phyloP scores from a whole-genome alignment of 2,797 vertebrate species.

The Kryptolebias ocellatus region DNA sequence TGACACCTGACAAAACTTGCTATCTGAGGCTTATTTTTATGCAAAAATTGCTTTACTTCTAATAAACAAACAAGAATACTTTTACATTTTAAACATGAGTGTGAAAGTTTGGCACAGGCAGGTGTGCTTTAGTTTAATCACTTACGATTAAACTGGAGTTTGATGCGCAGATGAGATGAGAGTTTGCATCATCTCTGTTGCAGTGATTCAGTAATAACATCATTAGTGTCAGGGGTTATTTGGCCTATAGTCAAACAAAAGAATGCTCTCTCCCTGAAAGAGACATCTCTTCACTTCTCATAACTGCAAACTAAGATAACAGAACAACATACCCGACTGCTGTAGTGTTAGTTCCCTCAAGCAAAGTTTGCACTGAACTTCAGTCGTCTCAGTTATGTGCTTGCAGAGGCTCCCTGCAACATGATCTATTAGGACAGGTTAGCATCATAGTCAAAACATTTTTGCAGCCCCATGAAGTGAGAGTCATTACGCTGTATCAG shows the following conservation, averaged over 20 bases:
- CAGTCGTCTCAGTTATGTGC: constrained; percentile 45
- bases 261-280: constrained; percentile 29
- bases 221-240: constrained; percentile 60
- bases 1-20: background rate
- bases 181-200: constrained; percentile 38
- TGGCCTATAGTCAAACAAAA: constrained; percentile 49
- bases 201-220: constrained; percentile 36
- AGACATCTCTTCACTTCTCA: constrained; percentile 38
- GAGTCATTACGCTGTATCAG: constrained; percentile 40
- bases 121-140: constrained; percentile 7
- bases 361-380: constrained; percentile 63
- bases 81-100: no score
- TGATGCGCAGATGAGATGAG: constrained; percentile 2
- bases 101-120: background rate
- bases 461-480: constrained; percentile 45
- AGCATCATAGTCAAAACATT: constrained; percentile 61
- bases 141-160: constrained; percentile 31
- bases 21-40: background rate
- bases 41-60: background rate
- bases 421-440: constrained; percentile 69
- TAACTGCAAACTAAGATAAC: constrained; percentile 42
- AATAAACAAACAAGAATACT: background rate
- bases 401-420: constrained; percentile 31
- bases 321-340: constrained; percentile 46
- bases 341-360: constrained; percentile 53